These are phyloP conservation scores for Dicycla oo DNA, from an alignment of 2,888 invertebrate genomes.

Conservation along the genomic window DNA sequence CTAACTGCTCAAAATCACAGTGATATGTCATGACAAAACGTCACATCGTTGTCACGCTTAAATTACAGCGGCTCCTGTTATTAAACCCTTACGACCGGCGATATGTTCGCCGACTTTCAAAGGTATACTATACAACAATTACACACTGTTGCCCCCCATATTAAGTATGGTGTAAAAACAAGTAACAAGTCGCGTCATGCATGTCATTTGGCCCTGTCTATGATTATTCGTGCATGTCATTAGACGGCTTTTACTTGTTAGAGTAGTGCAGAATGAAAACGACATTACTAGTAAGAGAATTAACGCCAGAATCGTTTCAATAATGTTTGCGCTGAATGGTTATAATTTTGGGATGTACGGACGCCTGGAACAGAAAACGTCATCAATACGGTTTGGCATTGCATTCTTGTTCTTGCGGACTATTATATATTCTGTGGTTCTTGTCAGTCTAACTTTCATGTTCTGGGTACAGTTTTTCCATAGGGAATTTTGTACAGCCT, in stretches of 20 bases:
- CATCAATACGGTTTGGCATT: background rate
- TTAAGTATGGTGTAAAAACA: slow-evolving; percentile 78
- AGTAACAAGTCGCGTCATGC: slow-evolving; percentile 72
- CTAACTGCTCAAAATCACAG: slow-evolving; percentile 56
- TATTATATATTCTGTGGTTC: too few species aligned
- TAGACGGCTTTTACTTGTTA: slow-evolving; percentile 72
- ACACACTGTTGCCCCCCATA: slow-evolving; percentile 77
- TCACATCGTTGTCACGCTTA: slow-evolving; percentile 64
- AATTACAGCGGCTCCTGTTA: slow-evolving; percentile 67
- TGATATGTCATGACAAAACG: slow-evolving; percentile 54
- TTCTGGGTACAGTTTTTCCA: background rate
- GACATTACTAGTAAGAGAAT: slow-evolving; percentile 68
- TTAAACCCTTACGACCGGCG: slow-evolving; percentile 72
- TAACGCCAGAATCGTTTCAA: slow-evolving; percentile 70
- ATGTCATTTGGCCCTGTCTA: slow-evolving; percentile 76
- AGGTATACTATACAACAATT: slow-evolving; percentile 77
- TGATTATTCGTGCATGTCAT: slow-evolving; percentile 78
- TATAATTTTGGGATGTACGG: slow-evolving; percentile 53
- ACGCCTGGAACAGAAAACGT: slow-evolving; percentile 26
- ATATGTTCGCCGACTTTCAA: slow-evolving; percentile 78
- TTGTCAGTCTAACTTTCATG: background rate
- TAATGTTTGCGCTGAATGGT: slow-evolving; percentile 63
- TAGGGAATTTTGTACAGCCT: background rate
- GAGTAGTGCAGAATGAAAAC: slow-evolving; percentile 69
- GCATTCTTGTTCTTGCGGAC: too few species aligned